Base-by-base conservation (phyloP, 2,113 vertebrate species). In the Paramormyrops kingsleyae region DNA sequence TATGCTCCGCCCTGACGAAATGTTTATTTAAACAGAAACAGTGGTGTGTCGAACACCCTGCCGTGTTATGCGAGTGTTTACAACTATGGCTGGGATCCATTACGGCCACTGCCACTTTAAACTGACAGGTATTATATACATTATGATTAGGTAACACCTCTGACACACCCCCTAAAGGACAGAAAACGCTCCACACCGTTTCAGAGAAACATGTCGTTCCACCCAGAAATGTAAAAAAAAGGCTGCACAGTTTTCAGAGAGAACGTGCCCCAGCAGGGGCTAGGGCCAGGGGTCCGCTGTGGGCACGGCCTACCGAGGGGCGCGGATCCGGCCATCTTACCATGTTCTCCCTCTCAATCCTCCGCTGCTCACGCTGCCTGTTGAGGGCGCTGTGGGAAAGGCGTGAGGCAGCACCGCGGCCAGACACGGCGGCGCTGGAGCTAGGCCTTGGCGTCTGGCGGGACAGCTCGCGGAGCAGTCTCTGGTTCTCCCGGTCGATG, bases 301-400 rank as follows among this genome's bases (percentile, higher is more conserved):
- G 85, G 49, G 49, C 27, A 4, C 6, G 46, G 83, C 44, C 19
- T 44, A 5, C 46, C 1, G 21, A 27, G 46, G 15, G 50, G 27
- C 5, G n/a, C 8, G 47, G 12, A 5, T 85, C 19, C 7, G 47
- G n/a, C 46, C 1, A 0, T 94, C 97, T 97, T 91, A 99, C 99
- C 96, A 98, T 90, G 93, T 99, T 99, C 80, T 99, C 98, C 91
- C 94, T 97, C 90, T 98, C 97, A 66, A 99, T 99, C 88, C 98
- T 97, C 74, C 97, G 96, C 46, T 99, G 98, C 88, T 99, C 97
- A 46, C 95, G 96, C 88, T 98, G 97, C 90, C 99, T 96, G 95
- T 98, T 99, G 91, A 99, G 92, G 86, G 97, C 95, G 88, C 93
- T 98, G 92, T 99, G 97, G 91, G 97, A 96, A 31, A 96, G 89